Conservation (phyloP, 2,113 vertebrate genomes). For the Petaurus breviceps region DNA sequence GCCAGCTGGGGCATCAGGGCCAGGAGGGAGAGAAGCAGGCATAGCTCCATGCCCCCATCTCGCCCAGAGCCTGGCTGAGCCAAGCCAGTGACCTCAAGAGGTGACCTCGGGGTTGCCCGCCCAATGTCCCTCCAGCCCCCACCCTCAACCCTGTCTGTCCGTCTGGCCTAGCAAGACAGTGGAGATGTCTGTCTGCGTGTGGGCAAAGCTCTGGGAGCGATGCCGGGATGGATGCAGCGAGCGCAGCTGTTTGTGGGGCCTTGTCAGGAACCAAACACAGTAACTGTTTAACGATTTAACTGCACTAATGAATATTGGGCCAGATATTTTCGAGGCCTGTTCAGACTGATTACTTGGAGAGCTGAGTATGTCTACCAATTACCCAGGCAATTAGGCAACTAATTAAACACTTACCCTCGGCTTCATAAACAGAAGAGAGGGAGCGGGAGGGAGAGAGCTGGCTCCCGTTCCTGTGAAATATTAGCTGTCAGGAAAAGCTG, state of each 20-base stretch:
- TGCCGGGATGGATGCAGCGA: background rate
- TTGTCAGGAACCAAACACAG: conserved; percentile 83
- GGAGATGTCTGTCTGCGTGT: conserved; percentile 10
- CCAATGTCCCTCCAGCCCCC: background rate
- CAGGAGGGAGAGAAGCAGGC: background rate
- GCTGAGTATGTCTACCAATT: conserved; percentile 99
- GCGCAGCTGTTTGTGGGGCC: conserved; percentile 76
- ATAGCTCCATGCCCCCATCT: background rate
- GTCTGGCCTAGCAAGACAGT: accelerated
- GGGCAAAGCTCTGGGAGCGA: background rate
- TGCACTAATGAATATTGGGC: conserved; percentile 99
- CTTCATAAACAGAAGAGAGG: conserved; percentile 92
- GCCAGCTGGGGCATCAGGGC: background rate
- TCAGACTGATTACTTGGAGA: conserved; percentile 99
- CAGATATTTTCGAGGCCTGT: conserved; percentile 97
- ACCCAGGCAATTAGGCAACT: conserved; percentile 99
- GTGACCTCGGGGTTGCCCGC: accelerated
- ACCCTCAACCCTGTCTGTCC: background rate
- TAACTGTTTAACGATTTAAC: conserved; percentile 89
- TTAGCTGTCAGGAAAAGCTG: conserved; percentile 86
- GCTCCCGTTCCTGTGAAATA: conserved; percentile 87
- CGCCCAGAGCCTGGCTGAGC: background rate
- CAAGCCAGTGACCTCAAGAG: no score
- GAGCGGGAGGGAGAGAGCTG: conserved; percentile 81
- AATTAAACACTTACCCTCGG: conserved; percentile 99